Percentiles rank a stretch among this genome's conserved stretches.
These are phyloP conservation scores for Bostrychus sinensis DNA, from an alignment of 2,113 vertebrate genomes.

Conservation along the genomic window DNA sequence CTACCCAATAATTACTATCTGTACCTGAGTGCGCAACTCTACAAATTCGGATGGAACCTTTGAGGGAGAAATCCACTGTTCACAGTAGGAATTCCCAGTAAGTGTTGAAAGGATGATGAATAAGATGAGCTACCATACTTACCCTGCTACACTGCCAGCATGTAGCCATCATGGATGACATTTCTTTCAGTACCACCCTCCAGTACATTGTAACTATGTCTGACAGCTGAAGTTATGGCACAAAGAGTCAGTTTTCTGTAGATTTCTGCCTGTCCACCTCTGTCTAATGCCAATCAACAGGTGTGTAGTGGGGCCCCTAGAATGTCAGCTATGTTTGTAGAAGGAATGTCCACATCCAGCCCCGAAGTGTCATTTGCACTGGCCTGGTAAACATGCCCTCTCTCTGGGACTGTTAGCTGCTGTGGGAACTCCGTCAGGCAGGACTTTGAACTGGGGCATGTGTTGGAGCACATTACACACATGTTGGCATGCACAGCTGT, in stretches of 20 bases:
- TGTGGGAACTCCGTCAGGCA: conserved; percentile 27
- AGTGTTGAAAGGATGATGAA: background rate
- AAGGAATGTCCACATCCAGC: conserved; percentile 44
- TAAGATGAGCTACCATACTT: background rate
- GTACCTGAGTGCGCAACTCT: too few relatives aligned
- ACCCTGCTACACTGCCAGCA: background rate
- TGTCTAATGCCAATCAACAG: conserved; percentile 38
- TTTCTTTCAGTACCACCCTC: background rate
- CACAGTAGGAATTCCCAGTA: background rate
- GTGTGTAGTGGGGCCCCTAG: conserved; percentile 21
- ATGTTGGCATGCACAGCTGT: conserved; percentile 50
- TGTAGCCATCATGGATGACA: background rate
- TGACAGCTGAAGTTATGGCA: background rate
- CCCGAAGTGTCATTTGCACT: conserved; percentile 38
- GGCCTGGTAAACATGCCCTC: conserved; percentile 12
- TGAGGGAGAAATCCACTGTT: too few relatives aligned
- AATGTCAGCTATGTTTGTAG: conserved; percentile 35
- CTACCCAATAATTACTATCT: too few relatives aligned
- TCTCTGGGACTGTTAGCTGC: conserved; percentile 16
- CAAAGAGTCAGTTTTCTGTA: conserved; percentile 8
- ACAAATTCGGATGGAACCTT: too few relatives aligned
- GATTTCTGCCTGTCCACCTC: conserved; percentile 15
- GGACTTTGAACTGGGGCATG: conserved; percentile 15
- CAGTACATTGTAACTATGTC: background rate
- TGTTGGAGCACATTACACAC: conserved; percentile 38